Evolutionary conservation across 2,888 invertebrate species (phyloP), one percentile per base, ranked within the genome.

Genomic region (Blastobasis adustella): DNA sequence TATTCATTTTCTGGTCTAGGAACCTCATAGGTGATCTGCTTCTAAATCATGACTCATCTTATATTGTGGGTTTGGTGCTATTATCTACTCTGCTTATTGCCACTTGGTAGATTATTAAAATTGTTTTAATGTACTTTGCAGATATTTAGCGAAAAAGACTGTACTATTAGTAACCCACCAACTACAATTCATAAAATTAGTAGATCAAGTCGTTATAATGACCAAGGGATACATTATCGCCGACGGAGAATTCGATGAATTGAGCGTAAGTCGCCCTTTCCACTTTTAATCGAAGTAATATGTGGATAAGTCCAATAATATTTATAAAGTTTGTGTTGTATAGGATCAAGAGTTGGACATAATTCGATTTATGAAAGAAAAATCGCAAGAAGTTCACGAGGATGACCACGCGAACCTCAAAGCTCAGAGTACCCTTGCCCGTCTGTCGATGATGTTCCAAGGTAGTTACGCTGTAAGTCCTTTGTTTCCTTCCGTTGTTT

Each of bases 111-210:
- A n/a, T n/a, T 45, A 45, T 45, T 37, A 23, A 4, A 37, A 46
- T 43, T 41, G 37, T 45, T 8, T 5, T 9, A 10, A 44, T 48
- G 54, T 37, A 50, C 40, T 38, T 51, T 57, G 46, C 50, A 88
- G 87, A 56, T 85, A 89, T 62, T 76, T 96, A 52, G 86, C 86
- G 45, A 89, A 90, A n/a, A 93, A 94, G 71, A 93, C 94, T 6
- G 91, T 93, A 0, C 89, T 96, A 47, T 79, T 96, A 51, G 93
- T 95, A 4, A 96, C 96, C 0, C 96, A 97, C 83, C 96, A 96
- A 72, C 77, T 96, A 49, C 96, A 96, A 72, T 95, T 94, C 61
- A 82, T 94, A 6, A 92, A 91, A 62, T 85, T 90, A 43, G 93
- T 92, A 1, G 92, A 94, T 70, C 90, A 90, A 53, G 89, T 88